Percentiles rank a stretch among this genome's conserved stretches.
These are phyloP conservation scores for Hydrolagus colliei DNA, from an alignment of 2,797 vertebrate species.

Conservation along the genomic window DNA sequence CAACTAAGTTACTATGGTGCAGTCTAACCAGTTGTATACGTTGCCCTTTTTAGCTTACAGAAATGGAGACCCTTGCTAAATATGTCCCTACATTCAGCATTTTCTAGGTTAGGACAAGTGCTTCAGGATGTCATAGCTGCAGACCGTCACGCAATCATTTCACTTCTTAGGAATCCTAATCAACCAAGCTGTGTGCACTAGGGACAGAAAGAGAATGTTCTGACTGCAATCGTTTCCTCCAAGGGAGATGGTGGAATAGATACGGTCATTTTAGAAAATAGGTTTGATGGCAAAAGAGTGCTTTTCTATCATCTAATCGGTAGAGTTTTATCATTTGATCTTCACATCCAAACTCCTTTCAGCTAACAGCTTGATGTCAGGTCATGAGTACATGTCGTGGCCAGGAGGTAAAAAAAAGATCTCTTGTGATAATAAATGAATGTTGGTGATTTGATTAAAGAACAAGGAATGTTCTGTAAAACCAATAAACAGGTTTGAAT, in stretches of 20 bases:
- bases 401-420: background rate
- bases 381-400: background rate
- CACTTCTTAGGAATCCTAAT: background rate
- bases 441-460: background rate
- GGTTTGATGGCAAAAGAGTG: background rate
- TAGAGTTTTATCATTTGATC: background rate
- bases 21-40: background rate
- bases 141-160: background rate
- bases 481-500: background rate
- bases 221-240: background rate
- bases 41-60: background rate
- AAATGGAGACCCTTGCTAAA: background rate
- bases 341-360: background rate
- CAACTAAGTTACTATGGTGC: background rate
- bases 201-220: background rate
- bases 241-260: background rate
- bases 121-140: background rate
- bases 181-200: background rate
- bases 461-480: background rate
- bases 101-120: background rate
- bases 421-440: background rate
- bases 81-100: background rate
- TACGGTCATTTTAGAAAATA: background rate
- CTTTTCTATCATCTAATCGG: constrained; percentile 1
- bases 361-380: background rate